phyloP scores from a whole-genome alignment of 1,140 invertebrate species.

The Myzus persicae region DNA sequence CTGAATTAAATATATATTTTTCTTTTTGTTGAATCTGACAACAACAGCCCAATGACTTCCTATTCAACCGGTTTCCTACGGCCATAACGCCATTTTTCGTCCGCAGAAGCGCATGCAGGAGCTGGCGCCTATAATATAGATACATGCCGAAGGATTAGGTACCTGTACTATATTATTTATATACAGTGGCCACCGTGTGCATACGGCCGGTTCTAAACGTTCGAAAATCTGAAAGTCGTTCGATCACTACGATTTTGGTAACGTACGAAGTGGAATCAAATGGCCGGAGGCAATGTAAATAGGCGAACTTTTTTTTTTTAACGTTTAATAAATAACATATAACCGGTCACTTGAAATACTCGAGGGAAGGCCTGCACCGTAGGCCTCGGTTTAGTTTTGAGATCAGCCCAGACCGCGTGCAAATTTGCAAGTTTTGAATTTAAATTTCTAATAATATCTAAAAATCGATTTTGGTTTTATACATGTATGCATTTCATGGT shows the following conservation, averaged over 20 bases:
- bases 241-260: not conserved
- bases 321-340: not conserved
- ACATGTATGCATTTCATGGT: too few relatives aligned
- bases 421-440: not conserved
- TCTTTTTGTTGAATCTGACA: not conserved
- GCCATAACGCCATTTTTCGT: not conserved
- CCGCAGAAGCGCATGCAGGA: not conserved
- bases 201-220: not conserved
- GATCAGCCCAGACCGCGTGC: not conserved
- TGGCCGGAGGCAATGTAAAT: not conserved
- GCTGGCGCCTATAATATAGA: not conserved
- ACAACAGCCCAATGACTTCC: not conserved
- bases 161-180: too few relatives aligned
- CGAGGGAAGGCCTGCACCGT: not conserved
- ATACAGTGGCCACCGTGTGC: not conserved
- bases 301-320: not conserved
- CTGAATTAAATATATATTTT: not conserved
- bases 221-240: slow-evolving; percentile 35
- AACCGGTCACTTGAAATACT: not conserved
- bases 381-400: not conserved
- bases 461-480: not conserved
- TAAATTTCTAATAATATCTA: not conserved
- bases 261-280: not conserved
- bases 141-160: not conserved
- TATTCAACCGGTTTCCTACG: not conserved